Evolutionary conservation across 2,888 invertebrate genomes (phyloP).

Genomic region (Lumbricus terrestris): DNA sequence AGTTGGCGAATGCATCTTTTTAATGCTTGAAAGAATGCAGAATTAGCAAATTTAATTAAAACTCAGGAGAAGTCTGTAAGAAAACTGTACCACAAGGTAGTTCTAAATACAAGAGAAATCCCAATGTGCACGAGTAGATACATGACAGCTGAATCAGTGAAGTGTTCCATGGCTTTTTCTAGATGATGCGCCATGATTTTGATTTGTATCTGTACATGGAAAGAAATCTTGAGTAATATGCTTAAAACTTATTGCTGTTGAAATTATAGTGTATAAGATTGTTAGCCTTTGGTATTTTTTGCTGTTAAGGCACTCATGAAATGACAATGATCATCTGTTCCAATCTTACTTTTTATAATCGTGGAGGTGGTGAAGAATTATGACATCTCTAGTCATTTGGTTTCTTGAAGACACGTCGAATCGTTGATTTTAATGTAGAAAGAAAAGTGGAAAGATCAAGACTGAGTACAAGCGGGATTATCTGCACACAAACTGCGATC

Average conservation of each 20-base stretch:
- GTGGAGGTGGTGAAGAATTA: neutral
- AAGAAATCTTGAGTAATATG: no score
- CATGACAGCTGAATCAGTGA: no score
- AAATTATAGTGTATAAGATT: neutral
- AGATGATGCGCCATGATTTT: no score
- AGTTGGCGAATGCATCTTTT: neutral
- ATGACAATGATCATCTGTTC: neutral
- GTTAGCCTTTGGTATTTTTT: neutral
- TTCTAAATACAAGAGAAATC: no score
- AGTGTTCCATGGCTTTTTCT: no score
- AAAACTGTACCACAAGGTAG: no score
- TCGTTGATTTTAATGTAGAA: conserved; percentile 7
- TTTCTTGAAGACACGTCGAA: neutral
- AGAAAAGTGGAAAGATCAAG: conserved; percentile 29
- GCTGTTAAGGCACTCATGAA: neutral
- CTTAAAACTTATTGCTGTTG: no score
- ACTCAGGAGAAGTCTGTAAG: neutral
- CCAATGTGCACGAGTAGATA: no score
- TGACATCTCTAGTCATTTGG: neutral
- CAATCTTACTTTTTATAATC: neutral
- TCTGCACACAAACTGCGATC: conserved; percentile 41
- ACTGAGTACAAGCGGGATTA: conserved; percentile 29
- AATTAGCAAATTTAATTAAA: neutral
- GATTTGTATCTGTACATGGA: no score
- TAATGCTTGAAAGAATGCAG: neutral